Base-by-base conservation (phyloP, 2,888 invertebrate species). In the Platycnemis pennipes region DNA sequence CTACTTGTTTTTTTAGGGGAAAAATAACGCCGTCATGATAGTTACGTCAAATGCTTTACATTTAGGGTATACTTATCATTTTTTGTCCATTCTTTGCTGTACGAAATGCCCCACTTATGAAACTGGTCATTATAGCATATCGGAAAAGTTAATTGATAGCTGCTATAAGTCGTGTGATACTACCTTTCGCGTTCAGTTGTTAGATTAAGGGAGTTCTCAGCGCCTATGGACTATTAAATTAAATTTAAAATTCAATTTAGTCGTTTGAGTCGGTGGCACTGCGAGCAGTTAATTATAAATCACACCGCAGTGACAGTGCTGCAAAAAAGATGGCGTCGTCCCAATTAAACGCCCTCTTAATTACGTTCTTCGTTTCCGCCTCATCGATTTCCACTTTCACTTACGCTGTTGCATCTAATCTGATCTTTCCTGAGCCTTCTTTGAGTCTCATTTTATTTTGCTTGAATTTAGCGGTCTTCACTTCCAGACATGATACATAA, bases 241-340 rank as follows among this genome's bases (percentile, higher is more conserved):
- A 63, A 91, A 91, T 91, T 91, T 91, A 63, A 63, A 91, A 91
- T 91, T 91, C 91, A 91, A 91, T 91, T 91, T 91, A 69, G 63
- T 63, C 44, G 44, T 56, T 44, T n/a, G 26, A 44, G 22, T 63
- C 16, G 63, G 44, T n/a, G 44, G 42, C 69, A 91, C 44, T n/a
- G n/a, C 91, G 91, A 56, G 56, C 26, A 63, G 42, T 42, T 11
- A 63, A 44, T 53, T 91, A 91, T 91, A 91, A 91, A 91, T 91
- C 91, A 91, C 91, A 22, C 7, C 89, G 56, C 56, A 56, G 89
- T 91, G 91, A 91, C 91, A 91, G 91, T 91, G 91, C 63, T 91
- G 91, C 69, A 69, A 91, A 91, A 63, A 91, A 69, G 42, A 77
- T 77, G 77, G 77, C 56, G 91, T 91, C 91, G 56, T 91, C 63